Evolutionary conservation across 2,888 invertebrate genomes (phyloP), one percentile per base, ranked within the genome.

Genomic region (Crepidodera aurea): DNA sequence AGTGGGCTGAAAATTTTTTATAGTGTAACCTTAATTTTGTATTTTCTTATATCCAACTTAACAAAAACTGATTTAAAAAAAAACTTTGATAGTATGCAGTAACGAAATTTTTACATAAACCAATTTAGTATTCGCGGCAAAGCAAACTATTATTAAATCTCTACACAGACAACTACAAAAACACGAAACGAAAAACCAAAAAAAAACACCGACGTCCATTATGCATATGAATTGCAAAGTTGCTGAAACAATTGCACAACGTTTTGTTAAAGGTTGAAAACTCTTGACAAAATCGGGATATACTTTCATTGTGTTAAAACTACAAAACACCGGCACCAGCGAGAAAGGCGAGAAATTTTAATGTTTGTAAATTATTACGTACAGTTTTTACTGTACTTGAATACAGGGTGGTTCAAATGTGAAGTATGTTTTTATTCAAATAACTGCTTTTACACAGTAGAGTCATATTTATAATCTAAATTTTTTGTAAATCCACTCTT

Each of bases 221-320:
- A 51, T 61, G 61, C 61, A 61, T 61, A 61, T 56, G 61, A 56
- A 55, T 56, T 51, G 51, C 56, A 34, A 61, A 61, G 61, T 56
- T 19, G 37, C 50, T 42, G 42, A 51, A 61, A 61, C 57, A 57
- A 62, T 62, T 53, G 53, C 53, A 40, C 16, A 22, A 29, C 53
- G 51, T 62, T 60, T 57, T 56, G 42, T 44, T 27, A 16, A 48
- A 57, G 62, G 57, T 57, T 46, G 22, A 29, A 62, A 46, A 32
- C 51, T 40, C 62, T 29, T 65, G 61, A 69, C 69, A 69, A 68
- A 70, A 69, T 69, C 67, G 12, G 54, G 71, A 69, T 66, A 67
- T 67, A 70, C 58, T 68, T 65, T 60, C 55, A 54, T 51, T 32
- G 39, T 15, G 12, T n/a, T 8, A 12, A 25, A 29, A 10, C 10